Evolutionary conservation across 2,888 invertebrate genomes (phyloP).

Genomic region (Zaprionus lineosus): DNA sequence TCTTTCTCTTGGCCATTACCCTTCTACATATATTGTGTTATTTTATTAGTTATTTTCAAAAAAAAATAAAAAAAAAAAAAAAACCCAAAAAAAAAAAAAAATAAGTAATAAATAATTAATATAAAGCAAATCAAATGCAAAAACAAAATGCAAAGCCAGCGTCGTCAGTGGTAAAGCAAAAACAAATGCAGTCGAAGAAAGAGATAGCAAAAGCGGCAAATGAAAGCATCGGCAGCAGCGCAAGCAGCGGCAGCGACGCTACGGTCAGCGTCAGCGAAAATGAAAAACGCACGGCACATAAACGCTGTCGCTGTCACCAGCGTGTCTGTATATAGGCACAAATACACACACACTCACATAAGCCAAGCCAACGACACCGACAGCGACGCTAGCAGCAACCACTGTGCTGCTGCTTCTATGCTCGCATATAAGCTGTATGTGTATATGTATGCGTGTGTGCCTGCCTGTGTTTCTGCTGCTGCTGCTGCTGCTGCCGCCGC

Average conservation of each 20-base stretch:
- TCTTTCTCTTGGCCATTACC: background rate
- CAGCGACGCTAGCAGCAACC: constrained; percentile 37
- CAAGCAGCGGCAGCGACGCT: constrained; percentile 13
- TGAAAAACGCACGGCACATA: constrained; percentile 49
- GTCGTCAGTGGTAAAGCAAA: constrained; percentile 53
- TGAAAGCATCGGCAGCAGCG: constrained; percentile 9
- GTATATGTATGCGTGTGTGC: constrained; percentile 1
- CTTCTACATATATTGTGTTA: background rate
- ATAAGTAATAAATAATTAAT: constrained; percentile 39
- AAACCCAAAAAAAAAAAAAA: constrained; percentile 5
- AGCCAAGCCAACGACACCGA: constrained; percentile 20
- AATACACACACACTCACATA: constrained; percentile 15
- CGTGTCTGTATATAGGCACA: constrained; percentile 43
- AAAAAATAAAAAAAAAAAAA: constrained; percentile 19
- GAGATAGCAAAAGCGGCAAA: constrained; percentile 53
- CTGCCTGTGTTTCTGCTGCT: constrained; percentile 28
- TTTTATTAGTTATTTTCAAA: background rate
- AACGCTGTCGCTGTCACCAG: constrained; percentile 30
- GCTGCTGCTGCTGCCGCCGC: constrained; percentile 28
- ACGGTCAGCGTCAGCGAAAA: constrained; percentile 36
- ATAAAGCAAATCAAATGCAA: constrained; percentile 50
- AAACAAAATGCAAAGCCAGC: constrained; percentile 61
- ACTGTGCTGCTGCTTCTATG: constrained; percentile 34
- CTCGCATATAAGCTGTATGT: constrained; percentile 21
- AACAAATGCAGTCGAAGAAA: constrained; percentile 71